These are phyloP conservation scores for Leuciscus waleckii DNA, from an alignment of 2,797 vertebrate species.

Conservation along the genomic window DNA sequence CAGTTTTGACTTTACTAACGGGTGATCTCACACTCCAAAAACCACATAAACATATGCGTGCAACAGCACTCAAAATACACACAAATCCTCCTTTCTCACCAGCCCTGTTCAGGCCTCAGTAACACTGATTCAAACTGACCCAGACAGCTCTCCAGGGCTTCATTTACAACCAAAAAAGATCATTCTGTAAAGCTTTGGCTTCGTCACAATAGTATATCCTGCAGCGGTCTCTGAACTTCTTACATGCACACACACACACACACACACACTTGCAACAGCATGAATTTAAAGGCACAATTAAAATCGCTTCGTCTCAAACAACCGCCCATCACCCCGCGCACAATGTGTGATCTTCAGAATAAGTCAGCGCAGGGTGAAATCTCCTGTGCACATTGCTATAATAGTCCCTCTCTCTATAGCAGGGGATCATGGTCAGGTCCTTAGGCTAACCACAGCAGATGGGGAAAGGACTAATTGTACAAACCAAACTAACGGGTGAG, in stretches of 20 bases:
- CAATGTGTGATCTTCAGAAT: conserved; percentile 49
- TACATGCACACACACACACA: conserved; percentile 53
- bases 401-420: conserved; percentile 52
- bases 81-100: conserved; percentile 49
- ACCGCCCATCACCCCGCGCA: conserved; percentile 55
- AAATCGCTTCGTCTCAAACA: conserved; percentile 65
- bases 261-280: conserved; percentile 49
- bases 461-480: conserved; percentile 63
- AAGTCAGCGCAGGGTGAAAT: conserved; percentile 40
- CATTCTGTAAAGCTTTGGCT: conserved; percentile 67
- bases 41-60: conserved; percentile 21
- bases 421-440: conserved; percentile 51
- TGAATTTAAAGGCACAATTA: conserved; percentile 47
- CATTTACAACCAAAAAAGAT: conserved; percentile 71
- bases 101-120: conserved; percentile 59
- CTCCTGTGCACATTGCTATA: conserved; percentile 58
- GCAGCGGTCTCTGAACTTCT: conserved; percentile 63
- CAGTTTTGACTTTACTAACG: conserved; percentile 43
- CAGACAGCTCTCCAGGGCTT: conserved; percentile 62
- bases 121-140: conserved; percentile 64
- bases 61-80: conserved; percentile 30
- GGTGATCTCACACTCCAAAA: conserved; percentile 19
- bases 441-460: conserved; percentile 60
- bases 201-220: conserved; percentile 69
- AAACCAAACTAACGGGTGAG: conserved; percentile 58